Evolutionary conservation across 2,888 invertebrate species (phyloP).

Genomic region (Ophion costatus): DNA sequence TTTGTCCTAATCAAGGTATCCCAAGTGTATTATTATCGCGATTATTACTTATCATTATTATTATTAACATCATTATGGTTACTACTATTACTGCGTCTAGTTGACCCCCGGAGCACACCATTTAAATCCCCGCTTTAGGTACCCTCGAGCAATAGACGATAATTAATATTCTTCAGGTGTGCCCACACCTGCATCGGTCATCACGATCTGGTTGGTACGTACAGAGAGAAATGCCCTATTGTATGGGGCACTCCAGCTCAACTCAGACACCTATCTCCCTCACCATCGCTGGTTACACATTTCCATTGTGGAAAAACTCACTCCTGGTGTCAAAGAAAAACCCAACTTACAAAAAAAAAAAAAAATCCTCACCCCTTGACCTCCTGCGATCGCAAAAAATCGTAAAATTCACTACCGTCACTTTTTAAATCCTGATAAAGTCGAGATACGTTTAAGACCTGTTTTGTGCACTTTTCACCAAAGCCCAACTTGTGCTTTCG

Average conservation of each 20-base stretch:
- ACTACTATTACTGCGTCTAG: conserved; percentile 5
- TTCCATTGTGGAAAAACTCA: too few species aligned
- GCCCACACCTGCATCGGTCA: conserved; percentile 57
- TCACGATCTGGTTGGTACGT: conserved; percentile 45
- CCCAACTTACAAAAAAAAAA: too few species aligned
- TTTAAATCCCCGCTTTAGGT: conserved; percentile 10
- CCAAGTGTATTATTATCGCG: neutral
- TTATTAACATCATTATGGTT: neutral
- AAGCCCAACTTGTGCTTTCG: too few species aligned
- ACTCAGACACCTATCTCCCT: too few species aligned
- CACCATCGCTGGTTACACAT: too few species aligned
- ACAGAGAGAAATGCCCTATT: conserved; percentile 4
- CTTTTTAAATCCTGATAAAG: too few species aligned
- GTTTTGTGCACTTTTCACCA: too few species aligned
- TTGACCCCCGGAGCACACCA: conserved; percentile 41
- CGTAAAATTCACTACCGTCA: too few species aligned
- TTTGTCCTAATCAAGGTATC: neutral
- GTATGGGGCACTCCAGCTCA: too few species aligned
- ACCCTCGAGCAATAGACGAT: conserved; percentile 18
- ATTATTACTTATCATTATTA: neutral
- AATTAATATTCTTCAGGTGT: conserved; percentile 64
- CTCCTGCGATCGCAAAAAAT: too few species aligned
- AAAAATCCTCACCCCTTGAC: too few species aligned
- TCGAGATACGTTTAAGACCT: too few species aligned
- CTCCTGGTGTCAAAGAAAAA: neutral